A percentile compares a stretch with the other conserved stretches of the same genome.
Evolutionary conservation across 2,113 vertebrate genomes (phyloP).

Genomic region (Picathartes gymnocephalus): DNA sequence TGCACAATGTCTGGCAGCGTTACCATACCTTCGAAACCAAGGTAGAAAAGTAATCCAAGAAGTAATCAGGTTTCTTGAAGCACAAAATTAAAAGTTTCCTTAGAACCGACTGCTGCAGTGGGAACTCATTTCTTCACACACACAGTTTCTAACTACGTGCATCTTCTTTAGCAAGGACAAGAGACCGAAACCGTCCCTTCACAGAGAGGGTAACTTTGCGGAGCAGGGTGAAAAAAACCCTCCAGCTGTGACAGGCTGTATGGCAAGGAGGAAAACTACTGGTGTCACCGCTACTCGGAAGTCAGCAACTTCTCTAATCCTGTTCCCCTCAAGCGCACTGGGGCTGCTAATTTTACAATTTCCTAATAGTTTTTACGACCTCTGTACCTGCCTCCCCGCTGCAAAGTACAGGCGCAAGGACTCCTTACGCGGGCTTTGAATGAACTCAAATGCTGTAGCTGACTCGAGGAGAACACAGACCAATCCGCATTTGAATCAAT

Average conservation of each 20-base stretch:
- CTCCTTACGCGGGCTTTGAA: not conserved
- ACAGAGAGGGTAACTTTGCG: not conserved
- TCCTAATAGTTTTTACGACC: not conserved
- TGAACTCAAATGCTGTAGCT: not conserved
- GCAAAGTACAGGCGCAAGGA: not conserved
- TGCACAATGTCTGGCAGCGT: not conserved
- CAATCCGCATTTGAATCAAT: not conserved
- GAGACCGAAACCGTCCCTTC: not conserved
- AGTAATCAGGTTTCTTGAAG: not conserved
- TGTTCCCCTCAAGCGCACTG: not conserved
- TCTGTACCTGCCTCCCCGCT: not conserved
- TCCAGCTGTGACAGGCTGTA: not conserved
- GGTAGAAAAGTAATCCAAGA: conserved; percentile 30
- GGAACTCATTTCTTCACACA: not conserved
- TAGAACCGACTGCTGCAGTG: not conserved
- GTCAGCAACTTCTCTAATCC: not conserved
- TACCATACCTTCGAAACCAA: conserved; percentile 33
- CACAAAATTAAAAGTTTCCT: conserved; percentile 37
- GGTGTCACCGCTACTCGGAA: not conserved
- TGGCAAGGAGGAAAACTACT: not conserved
- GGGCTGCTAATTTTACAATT: not conserved
- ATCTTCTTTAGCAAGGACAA: not conserved
- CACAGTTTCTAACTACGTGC: not conserved
- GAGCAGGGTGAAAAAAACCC: not conserved
- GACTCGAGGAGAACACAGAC: not conserved